Percentiles rank a stretch among this genome's conserved stretches.
Conservation (phyloP, 2,797 vertebrate species). For the Anguilla pacifica region DNA sequence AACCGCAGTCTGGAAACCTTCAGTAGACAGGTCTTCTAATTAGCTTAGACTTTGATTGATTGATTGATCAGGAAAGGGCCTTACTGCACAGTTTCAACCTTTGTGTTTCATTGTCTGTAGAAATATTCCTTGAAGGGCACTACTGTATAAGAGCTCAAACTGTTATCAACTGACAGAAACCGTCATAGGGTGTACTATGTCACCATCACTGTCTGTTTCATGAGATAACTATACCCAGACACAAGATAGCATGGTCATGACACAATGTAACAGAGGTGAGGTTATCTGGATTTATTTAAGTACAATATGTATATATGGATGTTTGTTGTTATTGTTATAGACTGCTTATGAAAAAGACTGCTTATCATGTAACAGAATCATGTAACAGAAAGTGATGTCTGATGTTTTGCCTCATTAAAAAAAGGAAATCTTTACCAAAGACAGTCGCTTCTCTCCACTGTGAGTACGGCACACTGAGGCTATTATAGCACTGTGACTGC, state of each 20-base stretch:
- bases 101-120: neutral
- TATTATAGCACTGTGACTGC: neutral
- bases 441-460: neutral
- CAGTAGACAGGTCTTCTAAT: no score
- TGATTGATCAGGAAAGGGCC: neutral
- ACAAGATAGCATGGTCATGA: neutral
- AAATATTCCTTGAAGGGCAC: neutral
- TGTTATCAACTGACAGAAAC: neutral
- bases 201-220: neutral
- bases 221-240: neutral
- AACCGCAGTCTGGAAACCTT: no score
- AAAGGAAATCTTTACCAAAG: neutral
- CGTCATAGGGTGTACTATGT: neutral
- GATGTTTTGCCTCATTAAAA: no score
- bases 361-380: no score
- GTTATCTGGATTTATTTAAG: no score
- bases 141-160: neutral
- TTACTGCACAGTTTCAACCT: neutral
- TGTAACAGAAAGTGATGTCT: no score
- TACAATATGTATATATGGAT: no score
- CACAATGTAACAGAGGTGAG: no score
- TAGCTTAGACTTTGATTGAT: no score
- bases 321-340: no score
- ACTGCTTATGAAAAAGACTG: no score
- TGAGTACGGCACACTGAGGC: no score